These are phyloP conservation scores for Macrotis lagotis DNA, from an alignment of 2,113 vertebrate genomes.

Conservation along the genomic window DNA sequence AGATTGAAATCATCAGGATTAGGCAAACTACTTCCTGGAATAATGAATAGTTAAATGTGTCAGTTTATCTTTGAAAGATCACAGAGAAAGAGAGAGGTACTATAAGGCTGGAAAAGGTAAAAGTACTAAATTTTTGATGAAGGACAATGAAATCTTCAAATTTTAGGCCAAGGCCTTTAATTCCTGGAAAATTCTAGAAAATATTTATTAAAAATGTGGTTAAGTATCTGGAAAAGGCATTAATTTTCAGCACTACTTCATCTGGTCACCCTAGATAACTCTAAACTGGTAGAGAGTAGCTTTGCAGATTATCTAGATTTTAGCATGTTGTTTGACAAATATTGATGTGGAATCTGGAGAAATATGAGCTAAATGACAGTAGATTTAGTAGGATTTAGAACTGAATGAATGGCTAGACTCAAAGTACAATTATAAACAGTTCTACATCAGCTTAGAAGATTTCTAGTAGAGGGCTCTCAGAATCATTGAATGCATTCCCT, in stretches of 20 bases:
- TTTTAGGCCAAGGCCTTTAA: background rate
- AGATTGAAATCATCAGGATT: no score
- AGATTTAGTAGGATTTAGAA: background rate
- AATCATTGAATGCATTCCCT: background rate
- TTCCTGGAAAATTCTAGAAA: background rate
- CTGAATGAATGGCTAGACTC: background rate
- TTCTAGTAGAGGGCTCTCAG: no score
- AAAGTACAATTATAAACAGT: background rate
- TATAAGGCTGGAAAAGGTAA: background rate
- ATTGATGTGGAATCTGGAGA: background rate
- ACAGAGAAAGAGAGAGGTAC: background rate
- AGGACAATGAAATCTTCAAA: background rate
- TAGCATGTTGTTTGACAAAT: background rate
- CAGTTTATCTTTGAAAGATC: no score
- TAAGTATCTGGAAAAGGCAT: background rate
- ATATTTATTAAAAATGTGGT: background rate
- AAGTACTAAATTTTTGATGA: background rate
- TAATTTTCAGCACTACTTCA: background rate
- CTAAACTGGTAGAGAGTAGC: background rate
- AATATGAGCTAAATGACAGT: background rate
- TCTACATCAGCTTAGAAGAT: background rate
- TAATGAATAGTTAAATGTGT: background rate
- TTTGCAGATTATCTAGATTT: background rate
- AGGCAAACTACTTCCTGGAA: no score
- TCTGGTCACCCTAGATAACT: background rate